These are phyloP conservation scores for Sebastolobus alascanus DNA, from an alignment of 2,797 vertebrate genomes.

Conservation along the genomic window DNA sequence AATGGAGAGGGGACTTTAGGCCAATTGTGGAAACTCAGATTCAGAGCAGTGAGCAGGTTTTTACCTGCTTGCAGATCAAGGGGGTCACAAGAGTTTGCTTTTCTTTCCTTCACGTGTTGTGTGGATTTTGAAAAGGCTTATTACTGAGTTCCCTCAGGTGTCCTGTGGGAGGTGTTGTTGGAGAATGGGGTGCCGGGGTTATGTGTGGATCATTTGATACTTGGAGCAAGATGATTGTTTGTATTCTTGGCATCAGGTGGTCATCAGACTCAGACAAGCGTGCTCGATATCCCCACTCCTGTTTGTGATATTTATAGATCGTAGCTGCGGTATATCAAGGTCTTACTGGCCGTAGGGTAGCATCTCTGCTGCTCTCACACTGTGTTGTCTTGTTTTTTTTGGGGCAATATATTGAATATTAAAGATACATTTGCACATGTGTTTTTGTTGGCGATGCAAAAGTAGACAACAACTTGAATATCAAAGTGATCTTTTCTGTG, in stretches of 20 bases:
- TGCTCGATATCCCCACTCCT: conserved; percentile 13
- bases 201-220: conserved; percentile 17
- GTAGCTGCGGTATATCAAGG: background rate
- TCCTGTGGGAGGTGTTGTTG: conserved; percentile 1
- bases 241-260: conserved; percentile 43
- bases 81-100: conserved; percentile 24
- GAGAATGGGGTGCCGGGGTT: background rate
- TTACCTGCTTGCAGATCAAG: background rate
- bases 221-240: conserved; percentile 18
- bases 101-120: conserved; percentile 7
- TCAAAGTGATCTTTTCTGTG: background rate
- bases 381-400: conserved; percentile 1
- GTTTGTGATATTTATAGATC: conserved; percentile 50
- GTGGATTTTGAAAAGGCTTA: conserved; percentile 16
- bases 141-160: conserved; percentile 21
- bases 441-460: background rate
- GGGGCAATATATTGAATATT: background rate
- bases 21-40: conserved; percentile 27
- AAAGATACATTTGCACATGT: background rate
- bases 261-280: background rate
- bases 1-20: conserved; percentile 15
- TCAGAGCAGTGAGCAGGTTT: conserved; percentile 43
- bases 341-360: conserved; percentile 1
- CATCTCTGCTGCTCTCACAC: conserved; percentile 7
- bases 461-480: background rate